Percentiles rank a stretch among this genome's conserved stretches.
These are phyloP conservation scores for Actinopyga echinites DNA, from an alignment of 53 echinoderm and acorn worm species.

Conservation along the genomic window DNA sequence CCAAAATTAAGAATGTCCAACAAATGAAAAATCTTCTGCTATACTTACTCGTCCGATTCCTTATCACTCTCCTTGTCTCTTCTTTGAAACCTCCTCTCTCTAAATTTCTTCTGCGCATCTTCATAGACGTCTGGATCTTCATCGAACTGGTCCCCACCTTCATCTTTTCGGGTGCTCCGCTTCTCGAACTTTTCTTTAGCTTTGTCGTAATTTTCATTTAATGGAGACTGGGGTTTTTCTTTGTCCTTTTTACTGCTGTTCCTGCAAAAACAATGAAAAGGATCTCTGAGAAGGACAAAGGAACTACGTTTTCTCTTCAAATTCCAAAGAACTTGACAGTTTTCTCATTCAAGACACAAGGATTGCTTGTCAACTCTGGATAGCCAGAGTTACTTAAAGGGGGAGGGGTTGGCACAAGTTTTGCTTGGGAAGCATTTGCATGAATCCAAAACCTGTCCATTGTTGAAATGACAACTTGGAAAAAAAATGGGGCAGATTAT, in stretches of 20 bases:
- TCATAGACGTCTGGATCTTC: constrained; percentile 29
- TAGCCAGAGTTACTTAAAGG: no score
- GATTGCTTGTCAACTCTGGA: no score
- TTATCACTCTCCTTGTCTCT: constrained; percentile 1
- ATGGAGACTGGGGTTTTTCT: constrained; percentile 9
- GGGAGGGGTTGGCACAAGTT: no score
- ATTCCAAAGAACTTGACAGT: no score
- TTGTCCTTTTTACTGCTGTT: background rate
- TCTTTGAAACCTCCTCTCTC: constrained; percentile 34
- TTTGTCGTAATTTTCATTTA: constrained; percentile 40
- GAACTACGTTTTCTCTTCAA: background rate
- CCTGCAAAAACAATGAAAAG: background rate
- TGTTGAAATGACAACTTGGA: no score
- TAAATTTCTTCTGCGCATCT: constrained; percentile 38
- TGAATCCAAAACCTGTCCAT: no score
- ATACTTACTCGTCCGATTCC: background rate
- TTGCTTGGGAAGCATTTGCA: no score
- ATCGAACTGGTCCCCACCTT: constrained; percentile 10
- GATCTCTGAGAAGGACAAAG: background rate
- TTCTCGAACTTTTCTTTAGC: constrained; percentile 56
- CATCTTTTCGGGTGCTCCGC: constrained; percentile 7
- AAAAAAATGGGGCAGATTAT: no score
- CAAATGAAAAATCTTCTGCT: background rate
- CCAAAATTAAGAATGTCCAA: background rate
- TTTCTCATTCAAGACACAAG: no score